phyloP scores from a whole-genome alignment of 2,888 invertebrate species.

The Napeogenes sylphis region DNA sequence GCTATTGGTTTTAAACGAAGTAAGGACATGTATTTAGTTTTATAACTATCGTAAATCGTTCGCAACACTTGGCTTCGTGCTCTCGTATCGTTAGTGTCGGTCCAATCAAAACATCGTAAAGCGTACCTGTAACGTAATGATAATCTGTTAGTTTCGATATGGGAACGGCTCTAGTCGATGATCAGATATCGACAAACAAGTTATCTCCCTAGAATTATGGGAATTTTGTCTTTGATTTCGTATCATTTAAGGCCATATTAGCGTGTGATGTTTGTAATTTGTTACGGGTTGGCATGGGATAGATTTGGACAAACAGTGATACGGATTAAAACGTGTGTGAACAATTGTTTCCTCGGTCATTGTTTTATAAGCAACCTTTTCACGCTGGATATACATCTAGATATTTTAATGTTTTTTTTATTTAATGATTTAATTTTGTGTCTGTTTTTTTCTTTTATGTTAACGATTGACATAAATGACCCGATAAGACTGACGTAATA shows the following conservation, averaged over 20 bases:
- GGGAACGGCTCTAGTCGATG: slow-evolving; percentile 55
- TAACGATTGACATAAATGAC: too few relatives aligned
- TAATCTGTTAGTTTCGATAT: slow-evolving; percentile 66
- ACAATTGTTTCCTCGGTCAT: slow-evolving; percentile 43
- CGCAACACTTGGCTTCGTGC: slow-evolving; percentile 52
- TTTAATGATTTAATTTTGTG: slow-evolving; percentile 22
- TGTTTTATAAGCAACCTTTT: slow-evolving; percentile 25
- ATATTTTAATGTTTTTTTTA: slow-evolving; percentile 9
- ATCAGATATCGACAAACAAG: slow-evolving; percentile 44
- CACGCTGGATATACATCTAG: slow-evolving; percentile 23
- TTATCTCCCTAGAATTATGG: slow-evolving; percentile 21
- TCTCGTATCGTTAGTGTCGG: slow-evolving; percentile 64
- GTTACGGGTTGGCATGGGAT: slow-evolving; percentile 29
- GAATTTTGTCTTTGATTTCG: slow-evolving; percentile 3
- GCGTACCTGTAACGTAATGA: slow-evolving; percentile 61
- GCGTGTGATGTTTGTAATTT: neutral
- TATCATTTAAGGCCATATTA: neutral
- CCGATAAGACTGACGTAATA: too few relatives aligned
- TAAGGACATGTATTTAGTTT: slow-evolving; percentile 49
- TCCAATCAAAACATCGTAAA: slow-evolving; percentile 72
- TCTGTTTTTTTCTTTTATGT: too few relatives aligned
- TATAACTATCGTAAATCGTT: slow-evolving; percentile 66
- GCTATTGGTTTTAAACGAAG: neutral
- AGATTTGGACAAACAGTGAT: slow-evolving; percentile 63
- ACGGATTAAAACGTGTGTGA: slow-evolving; percentile 57